Percentiles rank a stretch among this genome's conserved stretches.
These are phyloP conservation scores for Agrilus mali DNA, from an alignment of 2,888 invertebrate genomes.

Conservation along the genomic window DNA sequence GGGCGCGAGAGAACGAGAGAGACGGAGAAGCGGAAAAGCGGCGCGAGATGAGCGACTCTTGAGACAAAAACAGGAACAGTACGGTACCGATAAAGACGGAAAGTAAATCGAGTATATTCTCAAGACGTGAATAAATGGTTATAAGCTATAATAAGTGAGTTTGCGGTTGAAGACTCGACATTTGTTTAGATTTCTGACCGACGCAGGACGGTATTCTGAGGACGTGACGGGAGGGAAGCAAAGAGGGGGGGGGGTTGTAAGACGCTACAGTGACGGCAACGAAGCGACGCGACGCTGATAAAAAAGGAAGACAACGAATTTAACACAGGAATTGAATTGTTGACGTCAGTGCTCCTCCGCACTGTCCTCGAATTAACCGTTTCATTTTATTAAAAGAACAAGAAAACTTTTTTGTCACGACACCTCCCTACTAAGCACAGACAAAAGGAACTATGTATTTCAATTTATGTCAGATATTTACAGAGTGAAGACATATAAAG, in stretches of 20 bases:
- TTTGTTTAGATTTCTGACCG: constrained; percentile 26
- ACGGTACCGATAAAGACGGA: neutral
- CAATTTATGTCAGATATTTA: too few species aligned
- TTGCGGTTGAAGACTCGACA: constrained; percentile 26
- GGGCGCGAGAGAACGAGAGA: too few species aligned
- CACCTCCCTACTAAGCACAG: too few species aligned
- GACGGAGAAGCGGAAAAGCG: too few species aligned
- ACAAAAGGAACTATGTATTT: too few species aligned
- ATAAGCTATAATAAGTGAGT: constrained; percentile 23
- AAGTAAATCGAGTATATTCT: constrained; percentile 8
- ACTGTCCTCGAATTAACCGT: too few species aligned
- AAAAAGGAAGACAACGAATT: constrained; percentile 28
- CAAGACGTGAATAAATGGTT: constrained; percentile 15
- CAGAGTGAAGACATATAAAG: too few species aligned
- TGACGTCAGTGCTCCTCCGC: neutral
- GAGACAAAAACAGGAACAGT: too few species aligned
- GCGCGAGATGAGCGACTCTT: too few species aligned
- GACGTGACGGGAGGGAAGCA: constrained; percentile 44
- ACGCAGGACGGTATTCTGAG: constrained; percentile 25
- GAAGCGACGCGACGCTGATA: constrained; percentile 16
- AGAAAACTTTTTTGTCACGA: too few species aligned
- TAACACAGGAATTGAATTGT: neutral
- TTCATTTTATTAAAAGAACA: too few species aligned
- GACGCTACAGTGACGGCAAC: constrained; percentile 40
- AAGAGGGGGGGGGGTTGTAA: constrained; percentile 36